Percentiles rank a stretch among this genome's conserved stretches.
Conservation (phyloP, 2,888 invertebrate genomes). For the Sinohyriopsis cumingii region DNA sequence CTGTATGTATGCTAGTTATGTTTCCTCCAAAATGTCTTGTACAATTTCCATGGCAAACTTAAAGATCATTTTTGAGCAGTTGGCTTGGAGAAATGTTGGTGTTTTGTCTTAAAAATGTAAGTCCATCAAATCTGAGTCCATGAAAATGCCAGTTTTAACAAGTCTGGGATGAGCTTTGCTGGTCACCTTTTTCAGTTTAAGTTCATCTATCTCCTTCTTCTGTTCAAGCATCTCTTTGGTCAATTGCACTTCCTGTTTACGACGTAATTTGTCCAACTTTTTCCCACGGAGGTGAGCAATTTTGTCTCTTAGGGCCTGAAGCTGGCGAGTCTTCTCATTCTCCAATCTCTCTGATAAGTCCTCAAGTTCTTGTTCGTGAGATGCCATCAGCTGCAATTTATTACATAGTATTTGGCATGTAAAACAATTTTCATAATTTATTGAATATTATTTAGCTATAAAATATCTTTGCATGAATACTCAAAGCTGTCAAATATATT, state of each 20-base stretch:
- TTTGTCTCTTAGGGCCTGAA: slow-evolving; percentile 56
- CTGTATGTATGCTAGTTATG: too few species aligned
- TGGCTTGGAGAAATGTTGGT: too few species aligned
- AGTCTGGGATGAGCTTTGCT: neutral
- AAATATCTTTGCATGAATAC: neutral
- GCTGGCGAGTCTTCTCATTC: slow-evolving; percentile 55
- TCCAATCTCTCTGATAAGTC: slow-evolving; percentile 59
- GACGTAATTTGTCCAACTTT: slow-evolving; percentile 60
- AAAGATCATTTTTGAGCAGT: too few species aligned
- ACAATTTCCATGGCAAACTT: too few species aligned
- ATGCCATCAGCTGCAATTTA: slow-evolving; percentile 58
- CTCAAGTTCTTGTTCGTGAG: slow-evolving; percentile 64
- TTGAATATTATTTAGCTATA: too few species aligned
- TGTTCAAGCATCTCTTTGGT: slow-evolving; percentile 67
- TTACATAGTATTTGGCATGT: neutral
- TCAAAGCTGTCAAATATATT: neutral
- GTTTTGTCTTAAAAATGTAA: too few species aligned
- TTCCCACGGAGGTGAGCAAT: slow-evolving; percentile 53
- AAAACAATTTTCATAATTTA: neutral
- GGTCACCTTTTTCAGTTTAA: slow-evolving; percentile 53
- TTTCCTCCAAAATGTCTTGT: too few species aligned
- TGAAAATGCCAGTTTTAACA: neutral
- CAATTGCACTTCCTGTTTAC: slow-evolving; percentile 65
- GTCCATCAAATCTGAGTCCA: too few species aligned
- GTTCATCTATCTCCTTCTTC: slow-evolving; percentile 65